phyloP scores from a whole-genome alignment of 2,797 vertebrate genomes.

The Phrynocephalus forsythii region DNA sequence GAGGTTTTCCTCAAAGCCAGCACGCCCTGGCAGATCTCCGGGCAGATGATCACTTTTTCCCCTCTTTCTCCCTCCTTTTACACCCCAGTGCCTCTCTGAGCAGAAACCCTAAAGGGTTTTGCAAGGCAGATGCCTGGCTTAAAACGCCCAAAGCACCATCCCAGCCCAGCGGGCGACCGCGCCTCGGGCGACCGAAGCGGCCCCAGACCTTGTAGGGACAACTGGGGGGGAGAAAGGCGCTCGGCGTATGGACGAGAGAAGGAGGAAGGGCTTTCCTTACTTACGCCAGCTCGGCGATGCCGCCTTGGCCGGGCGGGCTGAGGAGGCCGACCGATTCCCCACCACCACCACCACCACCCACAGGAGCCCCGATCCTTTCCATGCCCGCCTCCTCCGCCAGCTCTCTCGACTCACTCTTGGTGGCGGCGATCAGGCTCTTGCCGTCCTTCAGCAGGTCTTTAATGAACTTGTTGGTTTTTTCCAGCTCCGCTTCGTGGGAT shows the following conservation, averaged over 20 bases:
- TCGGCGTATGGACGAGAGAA: neutral
- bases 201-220: constrained; percentile 31
- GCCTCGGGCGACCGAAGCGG: neutral
- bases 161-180: neutral
- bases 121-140: neutral
- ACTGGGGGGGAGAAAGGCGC: neutral
- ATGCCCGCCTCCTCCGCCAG: neutral
- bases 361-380: too few relatives aligned
- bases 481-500: constrained; percentile 96
- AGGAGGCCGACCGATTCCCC: too few relatives aligned
- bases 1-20: too few relatives aligned
- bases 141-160: neutral
- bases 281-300: neutral
- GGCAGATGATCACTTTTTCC: too few relatives aligned
- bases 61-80: neutral
- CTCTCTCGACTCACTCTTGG: constrained; percentile 87
- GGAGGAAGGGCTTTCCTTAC: neutral
- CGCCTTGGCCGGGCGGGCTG: neutral
- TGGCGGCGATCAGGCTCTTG: constrained; percentile 95
- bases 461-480: constrained; percentile 96
- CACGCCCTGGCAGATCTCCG: neutral
- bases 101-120: neutral
- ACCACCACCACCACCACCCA: neutral
- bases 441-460: constrained; percentile 98
- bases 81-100: neutral